These are phyloP conservation scores for Hippoglossus hippoglossus DNA, from an alignment of 2,797 vertebrate genomes.

Conservation along the genomic window DNA sequence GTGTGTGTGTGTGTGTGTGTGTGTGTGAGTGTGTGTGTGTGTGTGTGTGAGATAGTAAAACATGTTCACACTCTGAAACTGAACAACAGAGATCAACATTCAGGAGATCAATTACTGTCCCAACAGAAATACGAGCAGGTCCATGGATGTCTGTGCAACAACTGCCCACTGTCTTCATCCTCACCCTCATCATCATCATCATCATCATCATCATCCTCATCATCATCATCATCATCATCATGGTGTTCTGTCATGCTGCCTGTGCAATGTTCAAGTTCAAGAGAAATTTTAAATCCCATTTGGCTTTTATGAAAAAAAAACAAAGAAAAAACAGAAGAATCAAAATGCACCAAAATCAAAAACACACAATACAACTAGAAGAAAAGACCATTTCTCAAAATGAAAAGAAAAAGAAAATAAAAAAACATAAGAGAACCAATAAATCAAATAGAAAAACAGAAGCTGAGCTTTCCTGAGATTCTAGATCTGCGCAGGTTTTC, in stretches of 20 bases:
- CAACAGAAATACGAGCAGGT: slow-evolving; percentile 13
- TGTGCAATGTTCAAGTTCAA: slow-evolving; percentile 15
- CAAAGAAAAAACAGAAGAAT: slow-evolving; percentile 5
- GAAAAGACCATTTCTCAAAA: not conserved
- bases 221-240: not conserved
- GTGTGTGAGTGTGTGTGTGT: not conserved
- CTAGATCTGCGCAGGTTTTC: not conserved
- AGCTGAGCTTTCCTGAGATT: not conserved
- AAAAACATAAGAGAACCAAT: not conserved
- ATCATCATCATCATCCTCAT: not conserved
- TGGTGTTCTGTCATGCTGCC: not conserved
- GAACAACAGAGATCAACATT: slow-evolving; percentile 18
- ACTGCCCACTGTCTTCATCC: slow-evolving; percentile 13
- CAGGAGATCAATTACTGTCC: slow-evolving; percentile 12
- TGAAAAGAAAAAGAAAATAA: slow-evolving; percentile 10
- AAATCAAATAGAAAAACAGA: not conserved
- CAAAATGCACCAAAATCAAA: slow-evolving; percentile 21
- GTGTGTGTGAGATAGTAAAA: not conserved
- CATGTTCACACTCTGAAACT: not conserved
- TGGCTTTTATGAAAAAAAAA: slow-evolving; percentile 5
- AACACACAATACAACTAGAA: not conserved
- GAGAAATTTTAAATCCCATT: slow-evolving; percentile 3
- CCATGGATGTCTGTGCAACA: slow-evolving; percentile 32
- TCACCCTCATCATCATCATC: not conserved
- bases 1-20: not conserved